Percentiles rank a stretch among this genome's conserved stretches.
These are phyloP conservation scores for Ormyrus rosae DNA, from an alignment of 2,888 invertebrate genomes.

Conservation along the genomic window DNA sequence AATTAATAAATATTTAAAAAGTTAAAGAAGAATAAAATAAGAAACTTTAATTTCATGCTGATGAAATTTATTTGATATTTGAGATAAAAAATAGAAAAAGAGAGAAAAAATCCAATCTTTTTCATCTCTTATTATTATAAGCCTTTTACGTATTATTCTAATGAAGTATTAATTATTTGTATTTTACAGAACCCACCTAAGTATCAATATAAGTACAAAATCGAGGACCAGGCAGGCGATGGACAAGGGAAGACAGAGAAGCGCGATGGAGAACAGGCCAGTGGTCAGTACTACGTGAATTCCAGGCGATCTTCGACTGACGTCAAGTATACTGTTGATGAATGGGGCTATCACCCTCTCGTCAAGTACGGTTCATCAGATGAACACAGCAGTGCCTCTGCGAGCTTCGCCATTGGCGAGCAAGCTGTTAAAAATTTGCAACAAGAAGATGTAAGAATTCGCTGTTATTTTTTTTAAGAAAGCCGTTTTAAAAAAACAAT, in stretches of 20 bases:
- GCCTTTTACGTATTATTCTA: neutral
- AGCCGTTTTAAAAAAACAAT: too few relatives aligned
- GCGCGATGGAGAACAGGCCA: constrained; percentile 64
- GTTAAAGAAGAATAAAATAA: too few relatives aligned
- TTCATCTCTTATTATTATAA: neutral
- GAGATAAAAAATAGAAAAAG: too few relatives aligned
- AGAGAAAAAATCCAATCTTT: too few relatives aligned
- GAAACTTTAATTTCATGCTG: too few relatives aligned
- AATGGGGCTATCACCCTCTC: constrained; percentile 82
- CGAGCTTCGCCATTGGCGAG: constrained; percentile 79
- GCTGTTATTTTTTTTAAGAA: too few relatives aligned
- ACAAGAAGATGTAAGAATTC: constrained; percentile 60
- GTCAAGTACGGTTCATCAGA: constrained; percentile 78
- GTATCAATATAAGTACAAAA: constrained; percentile 65
- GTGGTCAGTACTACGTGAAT: constrained; percentile 66
- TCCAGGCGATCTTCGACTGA: constrained; percentile 68
- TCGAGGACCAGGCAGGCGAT: constrained; percentile 61
- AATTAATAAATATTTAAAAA: too few relatives aligned
- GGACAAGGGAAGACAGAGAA: constrained; percentile 63
- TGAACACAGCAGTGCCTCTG: constrained; percentile 76
- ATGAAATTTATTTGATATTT: too few relatives aligned
- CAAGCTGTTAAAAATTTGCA: constrained; percentile 77
- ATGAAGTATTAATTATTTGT: neutral
- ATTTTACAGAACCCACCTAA: constrained; percentile 62
- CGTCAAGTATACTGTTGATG: constrained; percentile 81